Evolutionary conservation across 2,113 vertebrate species (phyloP).

Genomic region (Epinephelus lanceolatus): DNA sequence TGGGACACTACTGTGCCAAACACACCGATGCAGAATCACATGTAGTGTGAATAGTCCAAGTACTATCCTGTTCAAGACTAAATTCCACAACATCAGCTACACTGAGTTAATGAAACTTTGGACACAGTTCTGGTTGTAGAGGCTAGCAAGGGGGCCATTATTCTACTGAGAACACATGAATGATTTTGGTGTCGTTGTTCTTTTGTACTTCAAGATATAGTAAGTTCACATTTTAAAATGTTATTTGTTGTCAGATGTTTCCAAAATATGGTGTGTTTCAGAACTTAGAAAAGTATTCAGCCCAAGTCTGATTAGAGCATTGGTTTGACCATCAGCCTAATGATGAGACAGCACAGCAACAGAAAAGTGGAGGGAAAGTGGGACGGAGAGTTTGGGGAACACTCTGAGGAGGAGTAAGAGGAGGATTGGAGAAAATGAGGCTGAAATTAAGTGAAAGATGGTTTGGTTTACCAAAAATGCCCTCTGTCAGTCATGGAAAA

Average conservation of each 20-base stretch:
- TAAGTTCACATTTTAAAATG: not conserved
- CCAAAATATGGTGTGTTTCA: not conserved
- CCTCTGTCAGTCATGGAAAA: conserved; percentile 89
- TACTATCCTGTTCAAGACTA: not conserved
- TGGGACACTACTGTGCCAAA: too few relatives aligned
- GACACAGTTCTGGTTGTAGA: not conserved
- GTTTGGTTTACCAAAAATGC: conserved; percentile 89
- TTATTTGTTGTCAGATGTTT: conserved; percentile 8
- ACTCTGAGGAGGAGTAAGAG: conserved; percentile 40
- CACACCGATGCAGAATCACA: too few relatives aligned
- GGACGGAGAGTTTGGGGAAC: conserved; percentile 44
- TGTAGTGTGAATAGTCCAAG: too few relatives aligned
- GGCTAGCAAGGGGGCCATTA: not conserved
- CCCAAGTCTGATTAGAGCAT: conserved; percentile 78
- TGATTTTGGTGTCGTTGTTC: not conserved
- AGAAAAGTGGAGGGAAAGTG: conserved; percentile 65
- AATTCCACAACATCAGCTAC: not conserved
- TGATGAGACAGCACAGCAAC: conserved; percentile 76
- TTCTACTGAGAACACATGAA: conserved; percentile 25
- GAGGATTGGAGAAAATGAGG: conserved; percentile 49
- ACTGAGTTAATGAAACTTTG: too few relatives aligned
- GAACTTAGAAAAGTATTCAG: conserved; percentile 2
- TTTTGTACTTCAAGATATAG: not conserved
- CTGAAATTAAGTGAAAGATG: conserved; percentile 82
- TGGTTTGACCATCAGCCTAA: conserved; percentile 79